Evolutionary conservation across 2,113 vertebrate genomes (phyloP), one percentile per base, ranked within the genome.

Genomic region (Phaethon lepturus): DNA sequence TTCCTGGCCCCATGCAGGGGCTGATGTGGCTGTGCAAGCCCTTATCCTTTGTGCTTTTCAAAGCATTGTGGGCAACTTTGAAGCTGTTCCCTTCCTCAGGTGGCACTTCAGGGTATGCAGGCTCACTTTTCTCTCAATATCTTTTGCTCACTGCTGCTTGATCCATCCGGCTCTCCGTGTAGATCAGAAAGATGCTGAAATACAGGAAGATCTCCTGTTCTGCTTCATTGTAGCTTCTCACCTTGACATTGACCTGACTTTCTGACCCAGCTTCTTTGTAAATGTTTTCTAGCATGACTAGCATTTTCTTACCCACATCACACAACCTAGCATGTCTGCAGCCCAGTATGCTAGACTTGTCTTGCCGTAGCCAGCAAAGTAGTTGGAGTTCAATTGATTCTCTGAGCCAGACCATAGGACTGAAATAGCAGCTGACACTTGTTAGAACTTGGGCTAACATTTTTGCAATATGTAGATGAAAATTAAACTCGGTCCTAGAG

Each of bases 301-400:
- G 68, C n/a, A 40, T 77, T 86, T 96, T 80, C 91, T 80, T 84
- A 93, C 63, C 72, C 76, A 74, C 59, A 74, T 89, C 89, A 93
- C 71, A 86, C 35, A 92, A 45, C 50, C 15, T 50, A 80, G 64
- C 42, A 12, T 17, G 50, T 62, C 38, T 88, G 63, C 50, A 92
- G 55, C 63, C 45, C 42, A 7, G 49, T 38, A 68, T 84, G 69
- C 73, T 81, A 75, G 68, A 64, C 15, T 2, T 73, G 22, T 33
- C 71, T 88, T 78, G 26, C 60, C 58, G 49, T 47, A 88, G 58
- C 28, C 38, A 19, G 60, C 45, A 29, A 86, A 86, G 53, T 47
- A 42, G 19, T 3, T 75, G 81, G 24, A 91, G 47, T 78, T 87
- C 66, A 52, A 40, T 33, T 81, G 85, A 26, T 69, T 82, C 47